phyloP scores from a whole-genome alignment of 2,113 vertebrate species.

The Meleagris gallopavo region DNA sequence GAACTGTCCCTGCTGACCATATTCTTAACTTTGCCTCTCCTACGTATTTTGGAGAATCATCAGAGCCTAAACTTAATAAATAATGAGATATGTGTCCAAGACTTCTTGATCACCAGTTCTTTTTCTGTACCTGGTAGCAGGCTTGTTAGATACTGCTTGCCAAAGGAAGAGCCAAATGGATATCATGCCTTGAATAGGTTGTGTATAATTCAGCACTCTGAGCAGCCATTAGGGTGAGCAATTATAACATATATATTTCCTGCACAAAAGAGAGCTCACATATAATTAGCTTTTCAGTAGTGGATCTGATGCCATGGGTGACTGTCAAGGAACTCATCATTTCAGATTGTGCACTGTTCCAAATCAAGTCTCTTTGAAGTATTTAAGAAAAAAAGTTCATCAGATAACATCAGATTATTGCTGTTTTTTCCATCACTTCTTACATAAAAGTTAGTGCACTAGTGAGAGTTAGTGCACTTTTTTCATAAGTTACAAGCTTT shows the following conservation, averaged over 20 bases:
- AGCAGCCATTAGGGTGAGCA: background rate
- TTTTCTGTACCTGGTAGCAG: background rate
- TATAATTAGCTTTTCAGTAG: conserved; percentile 59
- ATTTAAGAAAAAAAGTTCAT: background rate
- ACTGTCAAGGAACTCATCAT: conserved; percentile 18
- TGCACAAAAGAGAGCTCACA: conserved; percentile 36
- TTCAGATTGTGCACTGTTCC: conserved; percentile 14
- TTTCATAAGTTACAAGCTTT: background rate
- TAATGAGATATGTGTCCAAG: background rate
- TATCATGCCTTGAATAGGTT: background rate
- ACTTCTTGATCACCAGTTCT: background rate
- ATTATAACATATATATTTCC: conserved; percentile 27
- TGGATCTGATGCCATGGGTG: conserved; percentile 17
- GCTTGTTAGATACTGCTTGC: background rate
- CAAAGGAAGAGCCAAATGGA: background rate
- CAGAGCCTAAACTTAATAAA: background rate
- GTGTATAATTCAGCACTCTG: background rate
- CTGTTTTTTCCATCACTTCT: background rate
- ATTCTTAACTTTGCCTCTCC: background rate
- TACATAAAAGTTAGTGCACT: background rate
- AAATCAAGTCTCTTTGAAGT: conserved; percentile 42
- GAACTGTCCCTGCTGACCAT: background rate
- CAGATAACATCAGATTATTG: background rate
- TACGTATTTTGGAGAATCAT: background rate
- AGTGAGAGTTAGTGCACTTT: background rate